These are phyloP conservation scores for Ctenodactylus gundi DNA, from an alignment of 2,113 vertebrate species.

Conservation along the genomic window DNA sequence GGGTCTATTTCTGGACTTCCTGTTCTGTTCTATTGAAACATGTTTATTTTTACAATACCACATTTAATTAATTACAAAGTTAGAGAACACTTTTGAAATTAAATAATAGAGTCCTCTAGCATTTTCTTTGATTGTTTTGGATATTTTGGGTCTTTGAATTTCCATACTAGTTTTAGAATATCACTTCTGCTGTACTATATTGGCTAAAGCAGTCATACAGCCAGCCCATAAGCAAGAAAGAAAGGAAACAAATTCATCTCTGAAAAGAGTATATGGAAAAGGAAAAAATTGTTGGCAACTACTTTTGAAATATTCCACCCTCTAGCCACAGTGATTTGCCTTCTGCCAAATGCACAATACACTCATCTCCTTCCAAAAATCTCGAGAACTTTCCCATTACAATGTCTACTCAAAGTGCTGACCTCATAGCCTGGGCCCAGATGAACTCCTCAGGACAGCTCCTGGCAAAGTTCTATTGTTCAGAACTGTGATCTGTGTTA, in stretches of 20 bases:
- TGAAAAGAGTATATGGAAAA: background rate
- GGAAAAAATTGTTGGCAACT: background rate
- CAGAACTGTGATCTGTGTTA: background rate
- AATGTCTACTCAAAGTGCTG: background rate
- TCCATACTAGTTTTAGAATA: background rate
- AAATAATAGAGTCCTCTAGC: background rate
- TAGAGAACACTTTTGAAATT: background rate
- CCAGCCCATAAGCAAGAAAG: background rate
- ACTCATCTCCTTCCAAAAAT: background rate
- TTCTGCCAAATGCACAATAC: background rate
- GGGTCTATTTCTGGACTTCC: too few species aligned
- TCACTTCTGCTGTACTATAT: background rate
- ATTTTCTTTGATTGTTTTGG: background rate
- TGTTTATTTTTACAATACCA: background rate
- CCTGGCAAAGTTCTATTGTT: background rate
- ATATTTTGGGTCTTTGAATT: background rate
- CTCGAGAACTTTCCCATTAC: background rate
- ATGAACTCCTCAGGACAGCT: background rate
- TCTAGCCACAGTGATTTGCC: background rate
- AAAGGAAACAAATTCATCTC: background rate
- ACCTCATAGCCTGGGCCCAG: background rate
- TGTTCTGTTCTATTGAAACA: background rate
- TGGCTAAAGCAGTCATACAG: background rate
- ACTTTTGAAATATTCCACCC: background rate
- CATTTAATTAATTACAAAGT: background rate